phyloP scores from a whole-genome alignment of 1,140 invertebrate genomes.

The Cataglyphis hispanica region DNA sequence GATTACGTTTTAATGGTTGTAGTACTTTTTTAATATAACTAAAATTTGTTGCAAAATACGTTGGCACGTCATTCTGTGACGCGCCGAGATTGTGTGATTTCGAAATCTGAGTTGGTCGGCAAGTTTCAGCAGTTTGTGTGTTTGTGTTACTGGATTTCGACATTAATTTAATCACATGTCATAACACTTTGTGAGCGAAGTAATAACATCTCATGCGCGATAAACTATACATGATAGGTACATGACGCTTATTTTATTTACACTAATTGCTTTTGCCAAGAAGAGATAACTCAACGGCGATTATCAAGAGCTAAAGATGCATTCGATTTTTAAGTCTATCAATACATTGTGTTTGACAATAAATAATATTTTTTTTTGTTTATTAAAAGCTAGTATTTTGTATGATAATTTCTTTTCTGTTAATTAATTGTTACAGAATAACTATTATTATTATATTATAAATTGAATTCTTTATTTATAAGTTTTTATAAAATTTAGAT shows the following conservation, averaged over 20 bases:
- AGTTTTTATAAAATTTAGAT: slow-evolving; percentile 6
- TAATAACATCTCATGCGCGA: slow-evolving; percentile 52
- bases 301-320: neutral
- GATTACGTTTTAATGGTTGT: too few species aligned
- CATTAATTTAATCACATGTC: slow-evolving; percentile 52
- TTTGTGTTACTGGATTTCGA: slow-evolving; percentile 49
- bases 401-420: neutral
- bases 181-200: slow-evolving; percentile 26
- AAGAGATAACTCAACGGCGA: neutral
- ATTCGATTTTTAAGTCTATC: neutral
- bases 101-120: slow-evolving; percentile 16
- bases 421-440: neutral
- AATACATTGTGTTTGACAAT: neutral
- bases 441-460: neutral
- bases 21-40: neutral
- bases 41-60: neutral
- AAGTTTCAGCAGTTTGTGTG: slow-evolving; percentile 55
- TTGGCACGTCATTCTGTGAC: neutral
- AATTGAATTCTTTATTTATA: neutral
- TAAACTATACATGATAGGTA: slow-evolving; percentile 58
- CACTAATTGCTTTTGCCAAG: slow-evolving; percentile 13
- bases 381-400: neutral
- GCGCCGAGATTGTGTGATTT: slow-evolving; percentile 13
- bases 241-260: slow-evolving; percentile 56
- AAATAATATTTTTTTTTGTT: neutral